These are phyloP conservation scores for Clarias pachynema DNA, from an alignment of 2,797 vertebrate genomes.

Conservation along the genomic window DNA sequence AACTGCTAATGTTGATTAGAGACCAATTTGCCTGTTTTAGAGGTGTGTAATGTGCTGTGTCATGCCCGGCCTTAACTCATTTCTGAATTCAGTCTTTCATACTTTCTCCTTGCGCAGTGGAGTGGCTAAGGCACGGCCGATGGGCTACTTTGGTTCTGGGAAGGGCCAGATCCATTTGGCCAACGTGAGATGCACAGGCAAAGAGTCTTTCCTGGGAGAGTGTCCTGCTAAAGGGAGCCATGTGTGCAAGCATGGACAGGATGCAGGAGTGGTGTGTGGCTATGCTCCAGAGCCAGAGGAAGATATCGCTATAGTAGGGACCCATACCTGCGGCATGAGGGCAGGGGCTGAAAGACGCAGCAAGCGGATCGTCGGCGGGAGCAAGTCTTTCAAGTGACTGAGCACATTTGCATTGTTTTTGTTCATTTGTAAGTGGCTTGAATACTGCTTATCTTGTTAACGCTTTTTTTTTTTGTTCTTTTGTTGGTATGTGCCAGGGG, in stretches of 20 bases:
- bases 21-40: background rate
- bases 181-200: constrained; percentile 84
- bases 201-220: constrained; percentile 79
- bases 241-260: constrained; percentile 81
- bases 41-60: background rate
- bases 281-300: constrained; percentile 65
- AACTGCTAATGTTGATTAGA: background rate
- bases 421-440: background rate
- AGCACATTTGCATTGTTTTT: background rate
- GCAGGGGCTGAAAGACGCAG: constrained; percentile 70
- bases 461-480: background rate
- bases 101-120: constrained; percentile 60
- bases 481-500: constrained; percentile 69
- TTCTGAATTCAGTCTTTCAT: background rate
- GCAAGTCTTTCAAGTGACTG: constrained; percentile 76
- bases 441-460: constrained; percentile 20
- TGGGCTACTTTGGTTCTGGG: constrained; percentile 82
- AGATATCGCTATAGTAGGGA: constrained; percentile 56
- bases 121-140: constrained; percentile 71
- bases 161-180: constrained; percentile 84
- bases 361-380: constrained; percentile 76
- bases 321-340: constrained; percentile 73
- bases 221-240: constrained; percentile 76
- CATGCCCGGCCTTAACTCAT: background rate
- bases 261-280: constrained; percentile 84